Evolutionary conservation across 2,113 vertebrate genomes (phyloP), one percentile per base, ranked within the genome.

Genomic region (Coregonus clupeaformis): DNA sequence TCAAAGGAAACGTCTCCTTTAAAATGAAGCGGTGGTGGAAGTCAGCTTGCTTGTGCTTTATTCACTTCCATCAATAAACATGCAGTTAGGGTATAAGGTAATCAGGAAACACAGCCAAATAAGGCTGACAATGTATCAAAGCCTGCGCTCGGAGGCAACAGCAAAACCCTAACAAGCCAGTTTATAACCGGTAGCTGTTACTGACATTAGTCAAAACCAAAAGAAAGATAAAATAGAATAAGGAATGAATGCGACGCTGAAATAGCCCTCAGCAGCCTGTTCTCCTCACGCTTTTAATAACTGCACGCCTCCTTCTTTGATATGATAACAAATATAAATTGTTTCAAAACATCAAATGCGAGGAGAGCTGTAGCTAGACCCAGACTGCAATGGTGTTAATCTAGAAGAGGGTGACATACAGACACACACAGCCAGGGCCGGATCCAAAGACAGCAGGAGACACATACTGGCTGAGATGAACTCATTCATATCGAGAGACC

Each of bases 21-120:
- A 92, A 93, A 93, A 95, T 92, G 91, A 92, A 95, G 92, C 87
- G 29, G 78, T 94, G 80, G 92, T 91, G 75, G 92, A 93, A 95
- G 93, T 94, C 94, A 93, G 93, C 89, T 92, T 92, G 25, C 72
- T 71, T 77, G 71, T 91, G 92, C 94, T 95, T 97, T 97, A 97
- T 97, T 98, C 97, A 95, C 95, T 95, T 94, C 93, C 88, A 98
- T 99, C 97, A 97, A 98, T 98, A 99, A 98, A 98, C 96, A 98
- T 94, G 96, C 95, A 95, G 95, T 94, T 92, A 91, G 91, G 67
- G 29, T 75, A 93, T 94, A 92, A 95, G 94, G 95, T 97, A 97
- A 98, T 98, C 96, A 97, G 96, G 96, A 96, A 97, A 96, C 95
- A 94, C 93, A 91, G 94, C 95, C 91, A 94, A 98, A 97, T 95